phyloP scores from a whole-genome alignment of 2,113 vertebrate genomes.

The Clarias magur region DNA sequence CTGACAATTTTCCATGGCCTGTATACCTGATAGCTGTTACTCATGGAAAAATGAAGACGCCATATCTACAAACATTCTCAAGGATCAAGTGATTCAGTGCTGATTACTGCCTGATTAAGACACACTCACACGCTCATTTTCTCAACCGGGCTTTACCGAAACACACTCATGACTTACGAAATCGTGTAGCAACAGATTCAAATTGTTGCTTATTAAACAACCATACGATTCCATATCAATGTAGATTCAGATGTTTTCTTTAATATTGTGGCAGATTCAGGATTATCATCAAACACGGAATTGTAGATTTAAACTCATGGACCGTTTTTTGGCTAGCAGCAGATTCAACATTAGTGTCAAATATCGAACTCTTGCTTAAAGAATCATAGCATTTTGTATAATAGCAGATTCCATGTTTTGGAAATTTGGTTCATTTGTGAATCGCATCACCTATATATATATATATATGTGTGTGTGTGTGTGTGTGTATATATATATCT shows the following conservation, averaged over 20 bases:
- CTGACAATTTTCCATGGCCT: not conserved
- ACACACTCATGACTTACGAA: not conserved
- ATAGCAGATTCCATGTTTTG: too few relatives aligned
- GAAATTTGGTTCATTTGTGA: too few relatives aligned
- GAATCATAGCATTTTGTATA: not conserved
- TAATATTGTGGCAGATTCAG: not conserved
- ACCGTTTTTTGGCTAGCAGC: not conserved
- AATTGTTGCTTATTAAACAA: too few relatives aligned
- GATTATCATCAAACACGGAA: not conserved
- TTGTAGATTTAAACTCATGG: not conserved
- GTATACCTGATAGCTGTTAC: not conserved
- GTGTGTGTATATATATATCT: too few relatives aligned
- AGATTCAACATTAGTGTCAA: not conserved
- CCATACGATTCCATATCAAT: too few relatives aligned
- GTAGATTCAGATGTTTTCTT: too few relatives aligned
- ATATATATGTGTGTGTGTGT: too few relatives aligned
- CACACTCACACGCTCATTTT: too few relatives aligned
- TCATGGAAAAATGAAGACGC: not conserved
- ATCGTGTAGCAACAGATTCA: too few relatives aligned
- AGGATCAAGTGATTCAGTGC: not conserved
- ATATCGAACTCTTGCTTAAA: not conserved
- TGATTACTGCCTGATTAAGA: not conserved
- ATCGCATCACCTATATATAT: too few relatives aligned
- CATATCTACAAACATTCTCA: not conserved
- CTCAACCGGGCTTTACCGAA: not conserved